phyloP scores from a whole-genome alignment of 1,140 invertebrate genomes.

The Hirudo medicinalis region DNA sequence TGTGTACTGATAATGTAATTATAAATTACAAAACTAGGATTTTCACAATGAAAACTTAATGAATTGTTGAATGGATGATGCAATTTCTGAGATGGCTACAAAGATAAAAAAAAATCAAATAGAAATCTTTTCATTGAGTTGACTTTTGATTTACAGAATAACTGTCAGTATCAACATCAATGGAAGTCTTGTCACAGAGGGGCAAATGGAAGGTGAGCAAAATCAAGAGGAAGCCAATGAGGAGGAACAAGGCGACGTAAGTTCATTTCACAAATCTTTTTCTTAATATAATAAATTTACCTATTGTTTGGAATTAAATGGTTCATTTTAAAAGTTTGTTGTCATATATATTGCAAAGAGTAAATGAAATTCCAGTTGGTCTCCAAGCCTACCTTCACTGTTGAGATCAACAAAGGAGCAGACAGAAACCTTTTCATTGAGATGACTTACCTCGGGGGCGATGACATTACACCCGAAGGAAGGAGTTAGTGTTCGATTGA shows the following conservation, averaged over 20 bases:
- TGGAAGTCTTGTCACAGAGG: conserved; percentile 64
- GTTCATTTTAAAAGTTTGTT: background rate
- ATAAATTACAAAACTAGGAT: no score
- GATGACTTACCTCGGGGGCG: no score
- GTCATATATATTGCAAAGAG: background rate
- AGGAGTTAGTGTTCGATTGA: no score
- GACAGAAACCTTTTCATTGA: conserved; percentile 47
- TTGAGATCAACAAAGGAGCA: conserved; percentile 56
- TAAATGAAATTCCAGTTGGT: conserved; percentile 50
- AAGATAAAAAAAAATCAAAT: no score
- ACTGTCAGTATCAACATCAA: conserved; percentile 69
- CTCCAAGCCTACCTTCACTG: conserved; percentile 70
- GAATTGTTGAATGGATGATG: background rate
- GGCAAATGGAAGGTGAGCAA: background rate
- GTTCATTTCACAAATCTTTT: background rate
- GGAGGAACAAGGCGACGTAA: background rate
- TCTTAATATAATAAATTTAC: background rate
- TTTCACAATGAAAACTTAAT: no score
- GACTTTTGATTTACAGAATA: background rate
- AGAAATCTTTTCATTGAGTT: no score
- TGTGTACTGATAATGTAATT: no score
- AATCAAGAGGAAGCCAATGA: background rate
- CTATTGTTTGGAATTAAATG: background rate
- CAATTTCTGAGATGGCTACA: background rate
- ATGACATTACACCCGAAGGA: no score